Base-by-base conservation (phyloP, 2,113 vertebrate species). In the Saccopteryx leptura region DNA sequence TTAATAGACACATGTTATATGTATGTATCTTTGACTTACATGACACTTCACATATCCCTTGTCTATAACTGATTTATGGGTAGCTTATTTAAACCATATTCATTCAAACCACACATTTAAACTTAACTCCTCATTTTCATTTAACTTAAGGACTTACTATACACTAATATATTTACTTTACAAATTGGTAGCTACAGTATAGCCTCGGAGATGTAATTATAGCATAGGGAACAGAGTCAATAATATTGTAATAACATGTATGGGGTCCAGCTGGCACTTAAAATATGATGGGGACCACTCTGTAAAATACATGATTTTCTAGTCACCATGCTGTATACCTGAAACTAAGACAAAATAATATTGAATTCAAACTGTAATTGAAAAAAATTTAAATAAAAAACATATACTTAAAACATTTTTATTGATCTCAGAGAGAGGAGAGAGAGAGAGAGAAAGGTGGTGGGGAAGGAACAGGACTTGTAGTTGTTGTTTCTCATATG, bases 11-110 rank as follows among this genome's bases (percentile, higher is more conserved):
- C 0, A 24, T 69, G 4, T 19, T 26, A 14, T 12, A 17, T 18
- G 15, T 52, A 69, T 61, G 0, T n/a, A 84, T 11, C 31, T 12
- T 31, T 24, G 24, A 83, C 18, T 76, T 33, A 18, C 7, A 52
- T 66, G 14, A 50, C 11, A 26, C 28, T 88, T 92, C 23, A 19
- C 12, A 60, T 21, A 61, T 69, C 23, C 24, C 17, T 71, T 5
- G 0, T 69, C 48, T 90, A 72, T 28, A 56, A 19, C 24, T 89
- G 46, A 66, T 28, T 23, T 31, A 31, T 13, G 8, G 50, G 39
- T 82, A 68, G 24, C 71, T 92, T 75, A 72, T 61, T 96, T 78
- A 76, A 94, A 85, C 9, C 50, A 66, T 7, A 60, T 39, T n/a
- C n/a, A 0, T 76, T 24, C 19, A 85, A 76, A 72, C 15, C 24